A percentile compares a stretch with the other conserved stretches of the same genome.
phyloP scores from a whole-genome alignment of 2,113 vertebrate species.

The Ursus arctos region DNA sequence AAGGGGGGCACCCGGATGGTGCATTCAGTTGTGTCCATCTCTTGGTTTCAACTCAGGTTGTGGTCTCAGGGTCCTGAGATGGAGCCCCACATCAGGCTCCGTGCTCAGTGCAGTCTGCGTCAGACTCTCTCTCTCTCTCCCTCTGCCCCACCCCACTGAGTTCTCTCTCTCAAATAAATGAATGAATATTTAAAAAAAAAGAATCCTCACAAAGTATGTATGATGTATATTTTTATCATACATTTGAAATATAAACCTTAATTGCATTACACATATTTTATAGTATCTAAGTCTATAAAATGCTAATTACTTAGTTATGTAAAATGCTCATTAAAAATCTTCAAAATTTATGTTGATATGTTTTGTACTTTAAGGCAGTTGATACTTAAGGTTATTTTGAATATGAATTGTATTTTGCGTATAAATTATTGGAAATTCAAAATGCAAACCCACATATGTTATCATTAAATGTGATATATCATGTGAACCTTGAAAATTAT shows the following conservation, averaged over 20 bases:
- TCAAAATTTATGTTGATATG: background rate
- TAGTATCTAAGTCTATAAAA: background rate
- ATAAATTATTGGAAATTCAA: background rate
- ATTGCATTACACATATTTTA: background rate
- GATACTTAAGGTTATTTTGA: background rate
- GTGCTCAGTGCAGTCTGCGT: too few relatives aligned
- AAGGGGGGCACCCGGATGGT: background rate
- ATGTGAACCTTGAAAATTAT: background rate
- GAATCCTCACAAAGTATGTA: background rate
- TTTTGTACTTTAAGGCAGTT: background rate
- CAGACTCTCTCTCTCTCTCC: too few relatives aligned
- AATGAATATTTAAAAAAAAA: background rate
- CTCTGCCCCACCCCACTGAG: too few relatives aligned
- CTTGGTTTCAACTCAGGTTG: background rate
- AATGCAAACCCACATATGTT: background rate
- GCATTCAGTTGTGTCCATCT: background rate
- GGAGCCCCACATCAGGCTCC: too few relatives aligned
- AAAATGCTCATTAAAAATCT: constrained; percentile 13
- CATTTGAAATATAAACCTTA: background rate
- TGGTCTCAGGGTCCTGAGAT: too few relatives aligned
- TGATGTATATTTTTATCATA: background rate
- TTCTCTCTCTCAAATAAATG: too few relatives aligned
- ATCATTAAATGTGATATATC: background rate
- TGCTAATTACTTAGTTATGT: background rate
- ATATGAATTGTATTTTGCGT: background rate